phyloP scores from a whole-genome alignment of 2,797 vertebrate genomes.

The Sebastes dallii region DNA sequence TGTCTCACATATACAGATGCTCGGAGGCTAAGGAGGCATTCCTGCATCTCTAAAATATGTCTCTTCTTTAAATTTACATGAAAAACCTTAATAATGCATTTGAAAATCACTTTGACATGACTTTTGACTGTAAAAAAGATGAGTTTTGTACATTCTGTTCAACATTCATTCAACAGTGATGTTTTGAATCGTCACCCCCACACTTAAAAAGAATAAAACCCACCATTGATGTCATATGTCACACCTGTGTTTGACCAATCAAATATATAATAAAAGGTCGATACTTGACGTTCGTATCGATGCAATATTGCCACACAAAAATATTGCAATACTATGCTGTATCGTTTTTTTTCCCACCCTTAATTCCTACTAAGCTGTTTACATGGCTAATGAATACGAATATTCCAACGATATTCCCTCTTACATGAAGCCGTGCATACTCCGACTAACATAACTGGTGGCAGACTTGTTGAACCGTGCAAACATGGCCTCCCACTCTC shows the following conservation, averaged over 20 bases:
- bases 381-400: too few relatives aligned
- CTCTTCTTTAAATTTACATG: conserved; percentile 2
- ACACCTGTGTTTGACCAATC: neutral
- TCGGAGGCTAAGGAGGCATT: neutral
- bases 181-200: neutral
- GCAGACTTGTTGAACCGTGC: too few relatives aligned
- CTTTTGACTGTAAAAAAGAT: neutral
- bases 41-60: neutral
- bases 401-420: too few relatives aligned
- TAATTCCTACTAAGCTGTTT: too few relatives aligned
- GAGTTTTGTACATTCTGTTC: neutral
- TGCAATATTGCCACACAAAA: too few relatives aligned
- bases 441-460: too few relatives aligned
- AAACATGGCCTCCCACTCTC: rapidly evolving
- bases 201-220: too few relatives aligned
- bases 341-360: too few relatives aligned
- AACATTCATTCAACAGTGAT: too few relatives aligned
- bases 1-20: conserved; percentile 20
- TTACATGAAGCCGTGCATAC: too few relatives aligned
- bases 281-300: too few relatives aligned
- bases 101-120: neutral
- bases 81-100: conserved; percentile 35
- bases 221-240: neutral
- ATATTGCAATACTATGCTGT: too few relatives aligned
- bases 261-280: neutral